phyloP scores from a whole-genome alignment of 2,113 vertebrate species.

The Sebastes schlegelii region DNA sequence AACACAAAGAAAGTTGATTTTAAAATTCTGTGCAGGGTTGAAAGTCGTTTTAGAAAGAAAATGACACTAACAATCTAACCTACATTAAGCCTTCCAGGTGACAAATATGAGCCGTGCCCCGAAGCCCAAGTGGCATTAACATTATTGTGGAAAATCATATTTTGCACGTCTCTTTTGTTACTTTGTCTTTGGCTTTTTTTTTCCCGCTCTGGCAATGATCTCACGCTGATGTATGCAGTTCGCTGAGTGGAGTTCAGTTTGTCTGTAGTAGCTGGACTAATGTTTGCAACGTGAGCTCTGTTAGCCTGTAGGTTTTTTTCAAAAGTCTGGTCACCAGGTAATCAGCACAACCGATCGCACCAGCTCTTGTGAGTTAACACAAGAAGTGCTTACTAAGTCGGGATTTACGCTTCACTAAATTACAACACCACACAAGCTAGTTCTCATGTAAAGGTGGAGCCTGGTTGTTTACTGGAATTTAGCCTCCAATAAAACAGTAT shows the following conservation, averaged over 20 bases:
- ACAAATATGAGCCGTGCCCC: neutral
- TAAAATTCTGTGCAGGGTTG: neutral
- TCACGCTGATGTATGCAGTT: neutral
- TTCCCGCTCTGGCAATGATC: neutral
- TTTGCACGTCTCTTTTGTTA: neutral
- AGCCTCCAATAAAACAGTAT: no score
- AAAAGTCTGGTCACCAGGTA: neutral
- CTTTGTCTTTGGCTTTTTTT: neutral
- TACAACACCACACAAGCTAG: no score
- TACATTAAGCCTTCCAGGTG: neutral
- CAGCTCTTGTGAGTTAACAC: neutral
- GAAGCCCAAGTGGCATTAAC: neutral
- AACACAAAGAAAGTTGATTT: constrained; percentile 27
- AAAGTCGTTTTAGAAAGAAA: constrained; percentile 7
- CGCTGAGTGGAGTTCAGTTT: neutral
- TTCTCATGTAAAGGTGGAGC: no score
- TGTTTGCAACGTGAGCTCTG: neutral
- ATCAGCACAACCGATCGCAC: neutral
- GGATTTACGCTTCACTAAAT: no score
- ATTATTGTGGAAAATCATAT: neutral
- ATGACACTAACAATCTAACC: neutral
- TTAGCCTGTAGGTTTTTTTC: neutral
- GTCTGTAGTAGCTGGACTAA: neutral
- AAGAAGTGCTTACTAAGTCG: no score
- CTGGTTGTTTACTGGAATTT: no score